These are phyloP conservation scores for Phyllostomus hastatus DNA, from an alignment of 2,113 vertebrate genomes.

Conservation along the genomic window DNA sequence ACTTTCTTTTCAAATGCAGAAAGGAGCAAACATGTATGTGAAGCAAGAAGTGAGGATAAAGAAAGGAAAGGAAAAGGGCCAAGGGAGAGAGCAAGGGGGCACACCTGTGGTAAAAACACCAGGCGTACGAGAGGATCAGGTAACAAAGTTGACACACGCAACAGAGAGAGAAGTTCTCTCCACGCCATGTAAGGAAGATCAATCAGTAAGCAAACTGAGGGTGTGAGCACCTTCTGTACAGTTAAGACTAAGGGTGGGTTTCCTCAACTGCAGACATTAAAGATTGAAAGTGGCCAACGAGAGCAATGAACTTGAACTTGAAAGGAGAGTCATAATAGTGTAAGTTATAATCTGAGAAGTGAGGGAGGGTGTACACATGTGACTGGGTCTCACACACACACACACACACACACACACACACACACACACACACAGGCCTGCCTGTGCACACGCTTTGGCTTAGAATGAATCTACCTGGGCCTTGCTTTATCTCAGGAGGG, in stretches of 20 bases:
- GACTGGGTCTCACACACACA: not conserved
- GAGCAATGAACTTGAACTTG: not conserved
- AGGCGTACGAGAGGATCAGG: not conserved
- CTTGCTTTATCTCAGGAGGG: not conserved
- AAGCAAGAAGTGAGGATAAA: not conserved
- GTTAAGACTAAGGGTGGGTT: not conserved
- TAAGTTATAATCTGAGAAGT: not conserved
- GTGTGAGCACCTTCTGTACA: not conserved
- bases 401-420: fast-evolving
- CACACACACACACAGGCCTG: not conserved
- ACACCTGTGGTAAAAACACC: not conserved
- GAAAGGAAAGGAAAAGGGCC: not conserved
- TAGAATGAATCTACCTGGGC: not conserved
- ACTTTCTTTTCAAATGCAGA: not conserved
- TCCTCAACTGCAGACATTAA: not conserved
- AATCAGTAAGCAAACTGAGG: not conserved
- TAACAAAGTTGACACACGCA: not conserved
- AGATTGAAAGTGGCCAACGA: not conserved
- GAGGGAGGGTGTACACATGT: fast-evolving
- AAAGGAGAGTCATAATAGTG: not conserved
- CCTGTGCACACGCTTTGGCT: not conserved
- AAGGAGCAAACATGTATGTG: not conserved
- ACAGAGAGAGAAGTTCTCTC: not conserved
- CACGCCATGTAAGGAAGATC: not conserved
- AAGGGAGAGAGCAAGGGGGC: not conserved